Evolutionary conservation across 1,140 invertebrate genomes (phyloP), one percentile per base, ranked within the genome.

Genomic region (Laupala kohalensis): DNA sequence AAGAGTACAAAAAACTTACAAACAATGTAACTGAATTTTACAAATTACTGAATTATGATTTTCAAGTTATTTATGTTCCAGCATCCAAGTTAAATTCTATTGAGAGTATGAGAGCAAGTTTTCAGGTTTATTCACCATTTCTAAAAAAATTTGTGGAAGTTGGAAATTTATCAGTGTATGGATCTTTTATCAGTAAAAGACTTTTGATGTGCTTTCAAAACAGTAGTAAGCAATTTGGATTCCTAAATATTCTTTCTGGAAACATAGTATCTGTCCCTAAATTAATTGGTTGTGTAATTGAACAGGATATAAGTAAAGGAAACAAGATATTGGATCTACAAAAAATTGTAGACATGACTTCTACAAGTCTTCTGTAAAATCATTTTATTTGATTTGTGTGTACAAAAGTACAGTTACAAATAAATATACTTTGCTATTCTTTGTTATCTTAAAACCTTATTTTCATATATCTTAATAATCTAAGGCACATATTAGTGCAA

Each of bases 401-500:
- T n/a, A n/a, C n/a, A n/a, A n/a, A n/a, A n/a, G n/a, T n/a, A n/a
- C n/a, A n/a, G n/a, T n/a, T n/a, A n/a, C n/a, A n/a, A n/a, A n/a
- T n/a, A n/a, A n/a, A n/a, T n/a, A n/a, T n/a, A n/a, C n/a, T n/a
- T n/a, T n/a, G n/a, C n/a, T n/a, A n/a, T n/a, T n/a, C n/a, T n/a
- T n/a, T n/a, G n/a, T n/a, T n/a, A n/a, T n/a, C n/a, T n/a, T n/a
- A n/a, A n/a, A n/a, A n/a, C n/a, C n/a, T n/a, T n/a, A n/a, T n/a
- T n/a, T n/a, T n/a, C n/a, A n/a, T n/a, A 53, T 24, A n/a, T 12
- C n/a, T 82, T 82, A 92, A 78, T 90, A 90, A 79, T 92, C 87
- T 0, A 92, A 79, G 25, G 91, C 89, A 75, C 90, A 92, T 71
- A 93, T 86, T 13, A 92, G 76, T 0, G 91, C 91, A 0, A 91